Conservation (phyloP, 2,797 vertebrate species). For the Mus minutoides region DNA sequence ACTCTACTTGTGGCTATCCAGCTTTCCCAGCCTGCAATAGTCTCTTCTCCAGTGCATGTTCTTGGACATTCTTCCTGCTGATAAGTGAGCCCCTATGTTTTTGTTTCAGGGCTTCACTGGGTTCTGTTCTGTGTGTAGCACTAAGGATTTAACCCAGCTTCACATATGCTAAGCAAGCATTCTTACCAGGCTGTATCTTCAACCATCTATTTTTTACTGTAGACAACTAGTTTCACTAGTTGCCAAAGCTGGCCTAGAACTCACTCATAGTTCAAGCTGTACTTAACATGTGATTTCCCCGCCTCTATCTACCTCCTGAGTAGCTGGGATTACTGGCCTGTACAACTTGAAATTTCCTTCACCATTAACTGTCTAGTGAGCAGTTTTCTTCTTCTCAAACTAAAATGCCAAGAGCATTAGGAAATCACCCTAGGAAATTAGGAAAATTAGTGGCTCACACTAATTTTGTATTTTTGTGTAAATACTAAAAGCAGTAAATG, state of each 20-base stretch:
- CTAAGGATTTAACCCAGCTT: not conserved
- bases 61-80: not conserved
- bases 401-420: not conserved
- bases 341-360: not conserved
- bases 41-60: not conserved
- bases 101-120: too few relatives aligned
- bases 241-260: not conserved
- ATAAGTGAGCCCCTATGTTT: not conserved
- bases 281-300: not conserved
- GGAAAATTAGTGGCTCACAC: not conserved
- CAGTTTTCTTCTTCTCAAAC: conserved; percentile 22
- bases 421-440: not conserved
- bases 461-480: not conserved
- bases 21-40: not conserved
- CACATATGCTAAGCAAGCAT: not conserved
- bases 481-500: conserved; percentile 19
- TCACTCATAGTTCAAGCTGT: not conserved
- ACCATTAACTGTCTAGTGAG: conserved; percentile 6
- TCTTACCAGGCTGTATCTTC: not conserved
- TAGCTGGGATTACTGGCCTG: not conserved
- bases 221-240: not conserved
- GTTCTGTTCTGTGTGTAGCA: not conserved
- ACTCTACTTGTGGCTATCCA: not conserved
- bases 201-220: not conserved
- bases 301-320: not conserved